Evolutionary conservation across 2,888 invertebrate genomes (phyloP).

Genomic region (Limnephilus rhombicus): DNA sequence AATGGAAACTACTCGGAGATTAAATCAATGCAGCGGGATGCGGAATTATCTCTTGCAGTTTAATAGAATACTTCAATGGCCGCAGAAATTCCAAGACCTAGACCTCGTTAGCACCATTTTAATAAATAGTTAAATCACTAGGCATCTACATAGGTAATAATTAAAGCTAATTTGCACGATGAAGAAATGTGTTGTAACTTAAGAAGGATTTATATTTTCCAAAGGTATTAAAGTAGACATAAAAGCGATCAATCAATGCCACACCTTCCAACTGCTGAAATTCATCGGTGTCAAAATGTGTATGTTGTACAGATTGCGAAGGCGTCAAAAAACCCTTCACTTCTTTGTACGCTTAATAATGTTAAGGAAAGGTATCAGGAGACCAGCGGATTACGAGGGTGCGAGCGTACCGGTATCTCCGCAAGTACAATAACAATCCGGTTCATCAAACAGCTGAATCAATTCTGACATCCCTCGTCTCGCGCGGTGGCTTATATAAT

Average conservation of each 20-base stretch:
- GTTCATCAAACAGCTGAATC: conserved; percentile 59
- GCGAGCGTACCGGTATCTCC: conserved; percentile 46
- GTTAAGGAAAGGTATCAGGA: conserved; percentile 56
- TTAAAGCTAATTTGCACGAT: background rate
- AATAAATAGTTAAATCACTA: background rate
- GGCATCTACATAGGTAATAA: background rate
- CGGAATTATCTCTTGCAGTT: background rate
- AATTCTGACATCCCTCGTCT: conserved; percentile 48
- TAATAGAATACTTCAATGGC: background rate
- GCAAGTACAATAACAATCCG: conserved; percentile 58
- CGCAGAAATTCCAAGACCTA: background rate
- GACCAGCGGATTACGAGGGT: conserved; percentile 52
- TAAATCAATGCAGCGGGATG: conserved; percentile 15
- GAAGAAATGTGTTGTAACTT: background rate
- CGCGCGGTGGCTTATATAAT: conserved; percentile 12
- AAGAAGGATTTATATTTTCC: background rate
- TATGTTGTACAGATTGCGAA: conserved; percentile 44
- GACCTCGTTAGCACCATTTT: background rate
- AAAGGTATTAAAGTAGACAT: conserved; percentile 37
- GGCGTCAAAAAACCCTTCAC: conserved; percentile 55
- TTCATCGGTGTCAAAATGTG: conserved; percentile 46
- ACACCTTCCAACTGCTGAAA: conserved; percentile 50
- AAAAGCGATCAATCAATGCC: conserved; percentile 57
- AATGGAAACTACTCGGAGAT: conserved; percentile 50
- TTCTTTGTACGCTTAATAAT: conserved; percentile 55